A percentile compares a stretch with the other conserved stretches of the same genome.
phyloP scores from a whole-genome alignment of 37 sponge, comb jelly and placozoan species.

The Geodia barretti region DNA sequence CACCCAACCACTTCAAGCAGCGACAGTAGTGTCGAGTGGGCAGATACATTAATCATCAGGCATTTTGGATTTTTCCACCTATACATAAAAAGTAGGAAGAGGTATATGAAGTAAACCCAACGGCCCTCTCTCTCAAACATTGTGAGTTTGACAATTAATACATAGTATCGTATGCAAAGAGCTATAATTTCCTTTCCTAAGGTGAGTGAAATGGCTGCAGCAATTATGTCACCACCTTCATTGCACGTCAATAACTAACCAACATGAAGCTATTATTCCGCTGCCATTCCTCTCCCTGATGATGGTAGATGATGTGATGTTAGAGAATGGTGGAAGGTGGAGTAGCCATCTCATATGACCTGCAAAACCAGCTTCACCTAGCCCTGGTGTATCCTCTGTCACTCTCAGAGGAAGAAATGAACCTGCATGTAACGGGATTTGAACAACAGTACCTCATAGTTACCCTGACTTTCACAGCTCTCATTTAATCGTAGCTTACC shows the following conservation, averaged over 20 bases:
- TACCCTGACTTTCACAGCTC: not conserved
- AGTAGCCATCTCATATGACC: constrained; percentile 47
- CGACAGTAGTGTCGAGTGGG: constrained; percentile 12
- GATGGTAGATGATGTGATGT: not conserved
- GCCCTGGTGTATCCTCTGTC: constrained; percentile 16
- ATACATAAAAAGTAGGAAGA: too few species aligned
- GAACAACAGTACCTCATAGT: not conserved
- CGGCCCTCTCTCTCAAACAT: too few species aligned
- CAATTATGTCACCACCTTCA: too few species aligned
- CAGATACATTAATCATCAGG: constrained; percentile 16
- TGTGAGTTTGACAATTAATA: too few species aligned
- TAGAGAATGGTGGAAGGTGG: constrained; percentile 15
- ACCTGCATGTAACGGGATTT: constrained; percentile 3
- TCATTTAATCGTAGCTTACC: constrained; percentile 23
- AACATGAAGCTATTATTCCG: constrained; percentile 53
- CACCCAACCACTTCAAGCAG: constrained; percentile 21
- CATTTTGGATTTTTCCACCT: not conserved
- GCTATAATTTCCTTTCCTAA: too few species aligned
- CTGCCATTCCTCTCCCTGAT: constrained; percentile 39
- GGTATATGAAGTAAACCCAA: too few species aligned
- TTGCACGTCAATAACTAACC: constrained; percentile 47
- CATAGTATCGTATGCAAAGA: too few species aligned
- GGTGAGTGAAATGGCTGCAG: not conserved
- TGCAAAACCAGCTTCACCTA: constrained; percentile 15
- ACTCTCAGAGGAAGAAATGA: constrained; percentile 48